Base-by-base conservation (phyloP, 2,797 vertebrate genomes). In the Myotis findleyi region DNA sequence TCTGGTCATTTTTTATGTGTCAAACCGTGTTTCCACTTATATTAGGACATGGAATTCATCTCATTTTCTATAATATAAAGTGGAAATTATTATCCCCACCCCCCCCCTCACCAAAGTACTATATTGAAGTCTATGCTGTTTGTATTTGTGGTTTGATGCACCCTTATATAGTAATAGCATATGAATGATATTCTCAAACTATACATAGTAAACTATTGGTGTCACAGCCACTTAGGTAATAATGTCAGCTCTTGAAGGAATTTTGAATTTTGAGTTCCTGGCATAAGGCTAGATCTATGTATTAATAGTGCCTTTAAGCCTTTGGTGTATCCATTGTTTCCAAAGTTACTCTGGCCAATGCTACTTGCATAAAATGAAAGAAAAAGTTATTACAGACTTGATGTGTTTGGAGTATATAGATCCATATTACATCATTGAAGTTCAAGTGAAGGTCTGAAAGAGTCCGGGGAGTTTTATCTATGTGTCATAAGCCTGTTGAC, bases 1-100 rank as follows among this genome's bases (percentile, higher is more conserved):
- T 55, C 75, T 84, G 85, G 71, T 83, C 72, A 73, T 94, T 23
- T 96, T 97, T 92, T 93, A 71, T 66, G 51, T 49, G 47, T 86
- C 89, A 94, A 85, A 86, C 55, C 44, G 14, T 92, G 72, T 59
- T 27, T 82, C 75, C 53, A 73, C 36, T 88, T 95, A 55, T 11
- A 68, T 76, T 30, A 71, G 44, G 41, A 86, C 17, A 71, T 23
- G 36, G 64, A 38, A 25, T 95, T 20, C 44, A 53, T 86, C 69
- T 90, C 62, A 88, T 96, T 96, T 95, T 36, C 66, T 71, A 3
- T 66, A 89, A 93, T 8, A 59, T 36, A 80, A 89, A 93, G 27
- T 53, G 16, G 16, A 89, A 85, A 27, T 66, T 88, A 33, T 83
- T 36, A 16, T 49, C 82, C n/a, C 4, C 6, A 36, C n/a, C 9